These are phyloP conservation scores for Elmis aenea DNA, from an alignment of 2,888 invertebrate genomes.

Conservation along the genomic window DNA sequence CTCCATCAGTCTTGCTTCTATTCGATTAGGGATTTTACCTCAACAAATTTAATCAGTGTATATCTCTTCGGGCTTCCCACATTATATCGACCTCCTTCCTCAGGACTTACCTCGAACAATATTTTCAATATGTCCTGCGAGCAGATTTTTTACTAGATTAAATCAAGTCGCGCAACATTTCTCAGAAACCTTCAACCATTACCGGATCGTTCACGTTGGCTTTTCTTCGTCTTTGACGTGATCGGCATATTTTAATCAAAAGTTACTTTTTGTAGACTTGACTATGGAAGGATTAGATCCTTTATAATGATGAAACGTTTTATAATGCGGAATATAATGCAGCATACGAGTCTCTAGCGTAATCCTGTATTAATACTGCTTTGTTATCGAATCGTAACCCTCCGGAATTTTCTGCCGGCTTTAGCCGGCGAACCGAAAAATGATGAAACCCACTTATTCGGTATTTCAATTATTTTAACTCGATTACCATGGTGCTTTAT, in stretches of 20 bases:
- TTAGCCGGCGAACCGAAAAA: constrained; percentile 7
- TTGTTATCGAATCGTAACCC: constrained; percentile 8
- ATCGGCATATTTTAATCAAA: neutral
- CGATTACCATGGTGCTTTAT: no score
- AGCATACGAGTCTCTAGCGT: constrained; percentile 3
- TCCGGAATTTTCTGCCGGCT: constrained; percentile 7
- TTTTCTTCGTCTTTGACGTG: neutral
- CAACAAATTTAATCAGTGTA: no score
- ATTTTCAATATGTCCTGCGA: no score
- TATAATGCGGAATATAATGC: constrained; percentile 7
- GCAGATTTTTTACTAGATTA: no score
- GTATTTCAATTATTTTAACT: constrained; percentile 6
- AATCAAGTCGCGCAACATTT: no score
- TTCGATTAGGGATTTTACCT: no score
- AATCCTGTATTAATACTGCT: constrained; percentile 11
- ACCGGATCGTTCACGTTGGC: no score
- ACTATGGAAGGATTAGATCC: neutral
- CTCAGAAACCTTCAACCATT: no score
- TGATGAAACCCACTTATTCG: neutral
- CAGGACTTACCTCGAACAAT: no score
- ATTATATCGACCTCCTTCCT: no score
- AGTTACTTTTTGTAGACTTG: neutral
- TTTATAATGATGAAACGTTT: constrained; percentile 1
- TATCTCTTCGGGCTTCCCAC: no score
- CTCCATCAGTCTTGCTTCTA: no score